Conservation (phyloP, 2,113 vertebrate species). For the Cepphus grylle region DNA sequence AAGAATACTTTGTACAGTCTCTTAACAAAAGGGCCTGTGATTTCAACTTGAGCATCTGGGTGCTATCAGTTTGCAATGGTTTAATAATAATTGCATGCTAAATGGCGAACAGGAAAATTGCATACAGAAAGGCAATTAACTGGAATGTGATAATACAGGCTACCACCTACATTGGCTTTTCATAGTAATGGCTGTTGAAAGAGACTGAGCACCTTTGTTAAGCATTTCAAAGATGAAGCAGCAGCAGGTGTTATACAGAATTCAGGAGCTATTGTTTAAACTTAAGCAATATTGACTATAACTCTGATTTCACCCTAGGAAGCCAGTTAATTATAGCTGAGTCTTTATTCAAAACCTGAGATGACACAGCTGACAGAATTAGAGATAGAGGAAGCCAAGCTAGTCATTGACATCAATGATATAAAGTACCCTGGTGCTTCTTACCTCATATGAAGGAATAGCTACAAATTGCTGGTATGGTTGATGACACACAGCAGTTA, state of each 20-base stretch:
- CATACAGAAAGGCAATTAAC: background rate
- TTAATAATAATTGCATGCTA: constrained; percentile 4
- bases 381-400: background rate
- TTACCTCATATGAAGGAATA: background rate
- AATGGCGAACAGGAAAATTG: background rate
- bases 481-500: background rate
- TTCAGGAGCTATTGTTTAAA: constrained; percentile 15
- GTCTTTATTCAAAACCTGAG: background rate
- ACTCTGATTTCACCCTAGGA: background rate
- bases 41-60: constrained; percentile 8
- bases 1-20: background rate
- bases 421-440: background rate
- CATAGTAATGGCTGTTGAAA: background rate
- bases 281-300: constrained; percentile 35
- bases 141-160: background rate
- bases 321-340: constrained; percentile 16
- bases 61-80: background rate
- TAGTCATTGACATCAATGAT: background rate
- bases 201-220: background rate
- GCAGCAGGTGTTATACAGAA: background rate
- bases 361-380: constrained; percentile 1
- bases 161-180: background rate
- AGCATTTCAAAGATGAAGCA: background rate
- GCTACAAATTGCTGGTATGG: background rate
- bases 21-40: background rate